Evolutionary conservation across 2,113 vertebrate genomes (phyloP), one percentile per base, ranked within the genome.

Genomic region (Paramisgurnus dabryanus): DNA sequence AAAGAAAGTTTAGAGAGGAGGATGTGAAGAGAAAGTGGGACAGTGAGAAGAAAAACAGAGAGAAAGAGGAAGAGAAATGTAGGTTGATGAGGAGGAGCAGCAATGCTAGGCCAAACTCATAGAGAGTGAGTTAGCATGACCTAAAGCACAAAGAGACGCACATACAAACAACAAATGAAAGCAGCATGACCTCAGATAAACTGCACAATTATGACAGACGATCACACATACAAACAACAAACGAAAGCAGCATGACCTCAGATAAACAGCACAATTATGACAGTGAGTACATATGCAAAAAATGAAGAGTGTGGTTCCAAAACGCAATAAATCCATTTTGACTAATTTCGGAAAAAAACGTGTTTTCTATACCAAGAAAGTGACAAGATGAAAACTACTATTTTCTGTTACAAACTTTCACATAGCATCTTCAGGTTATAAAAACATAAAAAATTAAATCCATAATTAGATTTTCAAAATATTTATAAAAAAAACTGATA

Each of bases 1-100:
- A 55, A 34, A 41, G 41, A 67, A 57, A 49, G 61, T 68, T 67
- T 47, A 65, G 50, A 76, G 22, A 61, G 78, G 70, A 74, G 39
- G 40, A 43, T 66, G 55, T 67, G 71, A 65, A 15, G 65, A 73
- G 5, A 80, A 53, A 55, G 49, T 53, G 63, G 76, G 58, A 82
- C 50, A 57, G 80, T 50, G 45, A 79, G 61, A 64, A 41, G 8
- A 68, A 9, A 39, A 82, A 15, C 7, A n/a, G 22, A 45, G 6
- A 18, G 9, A 17, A 82, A 18, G 47, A 85, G 71, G 77, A 66
- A 80, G 85, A 79, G 86, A 81, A 71, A 76, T 49, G 58, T 61
- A 73, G 39, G 55, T 45, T 60, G 40, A 73, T 27, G 39, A 60
- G 71, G 18, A 2, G 11, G 70, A 86, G 74, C 82, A 8, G 82